phyloP scores from a whole-genome alignment of 92 coral and sea anemone species.

The Montipora capitata region DNA sequence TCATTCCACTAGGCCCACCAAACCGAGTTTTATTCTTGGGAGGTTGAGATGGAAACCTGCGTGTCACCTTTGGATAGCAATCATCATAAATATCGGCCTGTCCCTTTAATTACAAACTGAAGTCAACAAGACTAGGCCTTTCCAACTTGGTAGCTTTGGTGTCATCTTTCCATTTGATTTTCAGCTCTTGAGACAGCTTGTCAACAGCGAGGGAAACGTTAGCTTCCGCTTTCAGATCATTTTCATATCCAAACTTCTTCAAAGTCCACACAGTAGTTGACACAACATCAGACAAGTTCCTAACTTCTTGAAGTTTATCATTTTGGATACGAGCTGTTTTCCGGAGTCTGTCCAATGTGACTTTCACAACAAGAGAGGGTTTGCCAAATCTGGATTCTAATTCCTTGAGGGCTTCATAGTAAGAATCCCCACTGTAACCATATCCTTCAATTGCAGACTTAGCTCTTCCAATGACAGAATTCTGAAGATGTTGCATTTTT shows the following conservation, averaged over 20 bases:
- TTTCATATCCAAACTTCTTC: constrained; percentile 8
- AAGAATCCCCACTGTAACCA: too few species aligned
- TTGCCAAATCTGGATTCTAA: constrained; percentile 66
- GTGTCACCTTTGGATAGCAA: not conserved
- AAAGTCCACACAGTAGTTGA: not conserved
- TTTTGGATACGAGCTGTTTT: constrained; percentile 34
- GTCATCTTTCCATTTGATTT: too few species aligned
- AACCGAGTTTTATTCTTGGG: not conserved
- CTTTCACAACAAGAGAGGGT: constrained; percentile 58
- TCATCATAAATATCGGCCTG: constrained; percentile 69
- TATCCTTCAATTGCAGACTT: too few species aligned
- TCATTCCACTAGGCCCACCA: not conserved
- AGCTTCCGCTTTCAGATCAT: too few species aligned
- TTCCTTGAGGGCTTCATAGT: constrained; percentile 58
- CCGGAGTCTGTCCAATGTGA: constrained; percentile 28
- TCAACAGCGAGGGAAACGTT: too few species aligned
- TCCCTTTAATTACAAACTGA: not conserved
- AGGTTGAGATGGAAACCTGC: not conserved
- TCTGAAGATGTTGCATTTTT: too few species aligned
- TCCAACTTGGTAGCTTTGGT: too few species aligned
- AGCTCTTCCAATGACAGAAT: too few species aligned
- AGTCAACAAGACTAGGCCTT: too few species aligned
- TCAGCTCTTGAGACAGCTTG: too few species aligned
- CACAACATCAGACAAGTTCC: not conserved
- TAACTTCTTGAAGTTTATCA: too few species aligned